Conservation (phyloP, 2,888 invertebrate genomes). For the Andrena fulva region DNA sequence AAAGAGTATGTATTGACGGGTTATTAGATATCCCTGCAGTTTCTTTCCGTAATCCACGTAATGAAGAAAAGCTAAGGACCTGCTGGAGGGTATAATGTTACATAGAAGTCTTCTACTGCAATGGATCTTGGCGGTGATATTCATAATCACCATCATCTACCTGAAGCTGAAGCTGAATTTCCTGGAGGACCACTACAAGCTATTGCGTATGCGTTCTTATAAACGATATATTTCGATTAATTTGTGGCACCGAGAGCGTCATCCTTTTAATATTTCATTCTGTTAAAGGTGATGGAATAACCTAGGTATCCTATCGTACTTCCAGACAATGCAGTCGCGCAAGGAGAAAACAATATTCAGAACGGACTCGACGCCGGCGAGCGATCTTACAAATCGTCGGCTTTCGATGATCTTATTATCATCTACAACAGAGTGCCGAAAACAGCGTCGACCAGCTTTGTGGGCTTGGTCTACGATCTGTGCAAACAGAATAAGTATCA, state of each 20-base stretch:
- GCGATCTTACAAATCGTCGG: conserved; percentile 58
- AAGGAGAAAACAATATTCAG: conserved; percentile 56
- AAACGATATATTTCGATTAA: conserved; percentile 36
- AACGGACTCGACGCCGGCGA: conserved; percentile 71
- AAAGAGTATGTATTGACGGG: not conserved
- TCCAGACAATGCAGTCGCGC: conserved; percentile 81
- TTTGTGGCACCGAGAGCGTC: conserved; percentile 22
- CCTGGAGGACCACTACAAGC: conserved; percentile 82
- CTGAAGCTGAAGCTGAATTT: conserved; percentile 82
- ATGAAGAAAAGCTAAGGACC: not conserved
- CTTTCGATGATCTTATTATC: conserved; percentile 89
- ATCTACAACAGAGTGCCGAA: conserved; percentile 99
- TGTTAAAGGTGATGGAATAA: conserved; percentile 61
- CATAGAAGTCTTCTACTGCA: conserved; percentile 79
- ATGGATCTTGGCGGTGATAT: conserved; percentile 79
- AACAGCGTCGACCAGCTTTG: conserved; percentile 98
- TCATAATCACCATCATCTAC: conserved; percentile 81
- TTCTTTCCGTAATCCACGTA: conserved; percentile 1
- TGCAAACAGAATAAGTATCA: conserved; percentile 93
- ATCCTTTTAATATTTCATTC: conserved; percentile 59
- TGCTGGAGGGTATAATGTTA: conserved; percentile 72
- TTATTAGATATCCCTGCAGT: not conserved
- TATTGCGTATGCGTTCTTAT: conserved; percentile 80
- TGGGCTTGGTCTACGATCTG: conserved; percentile 95
- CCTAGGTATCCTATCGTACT: conserved; percentile 63